Evolutionary conservation across 2,113 vertebrate genomes (phyloP).

Genomic region (Aramus guarauna): DNA sequence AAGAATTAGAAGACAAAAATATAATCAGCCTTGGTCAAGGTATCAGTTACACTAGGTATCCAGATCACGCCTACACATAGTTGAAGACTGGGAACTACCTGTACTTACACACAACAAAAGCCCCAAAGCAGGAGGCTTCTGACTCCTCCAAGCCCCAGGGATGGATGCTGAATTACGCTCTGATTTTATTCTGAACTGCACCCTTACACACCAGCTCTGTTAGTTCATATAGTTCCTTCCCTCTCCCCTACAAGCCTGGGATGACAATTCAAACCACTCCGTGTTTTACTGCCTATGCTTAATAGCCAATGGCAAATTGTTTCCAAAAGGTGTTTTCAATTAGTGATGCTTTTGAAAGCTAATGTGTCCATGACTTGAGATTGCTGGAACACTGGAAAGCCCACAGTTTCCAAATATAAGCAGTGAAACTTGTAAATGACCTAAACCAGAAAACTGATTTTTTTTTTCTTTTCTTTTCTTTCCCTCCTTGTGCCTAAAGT

Average conservation of each 20-base stretch:
- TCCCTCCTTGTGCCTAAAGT: background rate
- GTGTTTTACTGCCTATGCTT: background rate
- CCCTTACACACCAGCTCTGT: background rate
- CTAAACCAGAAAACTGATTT: background rate
- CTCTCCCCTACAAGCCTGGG: background rate
- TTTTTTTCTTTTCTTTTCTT: too few species aligned
- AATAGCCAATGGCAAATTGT: background rate
- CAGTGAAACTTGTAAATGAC: background rate
- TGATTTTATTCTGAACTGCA: background rate
- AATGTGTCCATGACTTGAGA: background rate
- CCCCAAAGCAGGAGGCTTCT: background rate
- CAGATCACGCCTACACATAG: background rate
- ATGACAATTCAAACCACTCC: background rate
- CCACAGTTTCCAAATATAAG: background rate
- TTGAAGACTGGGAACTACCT: background rate
- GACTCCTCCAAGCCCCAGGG: background rate
- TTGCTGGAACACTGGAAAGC: background rate
- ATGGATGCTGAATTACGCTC: accelerated
- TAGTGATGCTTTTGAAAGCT: background rate
- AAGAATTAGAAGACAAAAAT: background rate
- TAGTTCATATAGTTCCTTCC: background rate
- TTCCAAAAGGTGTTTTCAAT: constrained; percentile 22
- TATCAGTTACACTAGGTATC: background rate
- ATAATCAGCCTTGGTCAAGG: background rate
- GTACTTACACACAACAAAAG: background rate